Base-by-base conservation (phyloP, 2,113 vertebrate species). In the Polypterus senegalus region DNA sequence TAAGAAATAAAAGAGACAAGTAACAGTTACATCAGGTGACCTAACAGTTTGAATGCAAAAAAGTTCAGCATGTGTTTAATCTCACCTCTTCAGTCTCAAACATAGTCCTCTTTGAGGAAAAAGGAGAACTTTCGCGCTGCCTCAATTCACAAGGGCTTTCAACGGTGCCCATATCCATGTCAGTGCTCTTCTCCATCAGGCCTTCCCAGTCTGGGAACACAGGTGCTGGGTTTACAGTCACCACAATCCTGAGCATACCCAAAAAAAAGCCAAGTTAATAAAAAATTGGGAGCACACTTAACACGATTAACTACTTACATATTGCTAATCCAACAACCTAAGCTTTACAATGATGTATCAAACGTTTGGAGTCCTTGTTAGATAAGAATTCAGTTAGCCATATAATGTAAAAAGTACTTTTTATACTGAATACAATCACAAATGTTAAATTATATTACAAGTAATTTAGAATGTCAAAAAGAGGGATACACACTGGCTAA, bases 61-160 rank as follows among this genome's bases (percentile, higher is more conserved):
- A 2, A 27, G 27, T 27, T 27, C 27, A 27, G 27, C 27, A 2
- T 27, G 27, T 27, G 27, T 27, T 27, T 27, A 27, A 5, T 1
- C 66, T 3, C 53, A 93, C 92, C 88, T 95, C 92, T 60, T 95
- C 92, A 0, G 90, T 91, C 75, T 94, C 92, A 48, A 90, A 95
- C 92, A 95, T 95, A 62, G 91, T 94, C 70, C 91, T 85, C 74
- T 89, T 93, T 68, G 92, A 93, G 52, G 92, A 93, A 76, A 95
- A 95, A 0, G 92, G 92, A 0, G 92, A 93, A 61, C 91, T 90
- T 69, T 82, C 84, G 0, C 90, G 88, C 60, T 89, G 82, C 46
- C 69, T 79, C 53, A 95, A 73, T 69, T 92, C 89, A 48, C 92
- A 95, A 2, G 90, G 90, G 62, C 86, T 92, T 74, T 95, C 91